These are phyloP conservation scores for Boloria euphrosyne DNA, from an alignment of 2,888 invertebrate genomes.

Conservation along the genomic window DNA sequence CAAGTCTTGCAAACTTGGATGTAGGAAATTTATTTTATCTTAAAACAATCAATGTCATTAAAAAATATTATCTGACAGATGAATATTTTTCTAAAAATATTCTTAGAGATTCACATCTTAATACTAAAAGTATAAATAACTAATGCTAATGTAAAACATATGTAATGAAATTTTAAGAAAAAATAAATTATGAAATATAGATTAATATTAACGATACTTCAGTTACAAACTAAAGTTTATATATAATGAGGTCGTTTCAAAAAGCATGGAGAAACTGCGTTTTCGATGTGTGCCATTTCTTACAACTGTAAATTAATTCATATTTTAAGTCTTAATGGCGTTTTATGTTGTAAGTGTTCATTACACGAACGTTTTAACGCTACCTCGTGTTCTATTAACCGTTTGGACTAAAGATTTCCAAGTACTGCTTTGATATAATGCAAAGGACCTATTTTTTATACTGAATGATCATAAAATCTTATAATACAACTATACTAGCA, in stretches of 20 bases:
- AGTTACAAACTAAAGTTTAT: conserved; percentile 7
- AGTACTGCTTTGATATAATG: conserved; percentile 8
- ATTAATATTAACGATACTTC: background rate
- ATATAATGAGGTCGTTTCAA: conserved; percentile 16
- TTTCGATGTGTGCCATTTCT: conserved; percentile 30
- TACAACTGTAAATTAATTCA: conserved; percentile 19
- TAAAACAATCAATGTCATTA: no score
- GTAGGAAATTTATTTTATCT: no score
- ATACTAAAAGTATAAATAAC: no score
- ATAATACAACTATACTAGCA: background rate
- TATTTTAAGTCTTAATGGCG: conserved; percentile 8
- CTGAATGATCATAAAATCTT: conserved; percentile 7
- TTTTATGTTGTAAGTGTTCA: conserved; percentile 33
- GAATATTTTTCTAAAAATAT: no score
- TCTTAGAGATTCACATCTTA: no score
- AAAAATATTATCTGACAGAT: no score
- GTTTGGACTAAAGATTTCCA: conserved; percentile 10
- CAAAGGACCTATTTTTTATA: conserved; percentile 8
- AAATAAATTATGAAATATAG: no score
- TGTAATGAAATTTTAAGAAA: no score
- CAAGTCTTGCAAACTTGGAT: no score
- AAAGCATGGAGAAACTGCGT: conserved; percentile 12
- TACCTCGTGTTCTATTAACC: conserved; percentile 11
- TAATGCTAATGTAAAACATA: no score
- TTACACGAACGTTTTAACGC: conserved; percentile 28